These are phyloP conservation scores for Pentalonia nigronervosa DNA, from an alignment of 1,140 invertebrate species.

Conservation along the genomic window DNA sequence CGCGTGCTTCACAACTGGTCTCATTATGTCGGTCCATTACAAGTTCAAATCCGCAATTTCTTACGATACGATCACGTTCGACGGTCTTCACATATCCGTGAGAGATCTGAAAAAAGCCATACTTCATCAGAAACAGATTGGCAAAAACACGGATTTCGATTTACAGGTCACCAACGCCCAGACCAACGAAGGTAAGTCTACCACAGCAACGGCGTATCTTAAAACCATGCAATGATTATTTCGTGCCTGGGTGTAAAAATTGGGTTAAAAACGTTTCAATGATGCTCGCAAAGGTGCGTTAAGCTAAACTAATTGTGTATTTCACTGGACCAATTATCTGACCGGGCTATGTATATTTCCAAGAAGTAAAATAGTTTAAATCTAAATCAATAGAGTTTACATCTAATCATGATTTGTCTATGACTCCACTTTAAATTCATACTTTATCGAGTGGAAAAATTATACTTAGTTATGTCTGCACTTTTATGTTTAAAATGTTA, in stretches of 20 bases:
- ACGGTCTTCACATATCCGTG: conserved; percentile 94
- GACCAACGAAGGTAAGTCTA: conserved; percentile 88
- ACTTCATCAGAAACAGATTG: conserved; percentile 92
- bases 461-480: not conserved
- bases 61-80: conserved; percentile 95
- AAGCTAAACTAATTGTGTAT: not conserved
- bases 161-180: conserved; percentile 96
- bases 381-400: not conserved
- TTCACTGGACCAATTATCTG: not conserved
- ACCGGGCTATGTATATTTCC: not conserved
- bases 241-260: not conserved
- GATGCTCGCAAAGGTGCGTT: too few relatives aligned
- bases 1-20: not conserved
- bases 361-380: not conserved
- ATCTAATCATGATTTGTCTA: not conserved
- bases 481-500: not conserved
- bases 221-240: not conserved
- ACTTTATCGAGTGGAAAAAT: not conserved
- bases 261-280: not conserved
- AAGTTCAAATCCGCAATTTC: conserved; percentile 96
- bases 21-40: conserved; percentile 92
- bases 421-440: too few relatives aligned
- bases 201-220: not conserved
- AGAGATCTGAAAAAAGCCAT: conserved; percentile 94
- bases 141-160: conserved; percentile 94